Conservation (phyloP, 2,113 vertebrate genomes). For the Takifugu flavidus region DNA sequence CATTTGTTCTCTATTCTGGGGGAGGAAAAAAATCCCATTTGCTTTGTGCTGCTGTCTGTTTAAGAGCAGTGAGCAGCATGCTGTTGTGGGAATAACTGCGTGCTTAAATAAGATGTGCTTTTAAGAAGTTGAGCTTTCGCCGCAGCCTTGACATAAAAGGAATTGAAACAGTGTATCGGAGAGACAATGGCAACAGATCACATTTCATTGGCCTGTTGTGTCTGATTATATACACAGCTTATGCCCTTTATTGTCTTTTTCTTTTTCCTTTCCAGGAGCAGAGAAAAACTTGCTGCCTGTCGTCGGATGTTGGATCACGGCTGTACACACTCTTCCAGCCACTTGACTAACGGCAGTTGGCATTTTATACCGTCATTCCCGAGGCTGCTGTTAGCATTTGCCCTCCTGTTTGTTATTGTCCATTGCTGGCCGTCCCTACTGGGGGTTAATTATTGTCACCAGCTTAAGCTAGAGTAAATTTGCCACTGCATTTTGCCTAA, state of each 20-base stretch:
- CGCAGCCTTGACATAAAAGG: too few relatives aligned
- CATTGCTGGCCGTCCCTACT: not conserved
- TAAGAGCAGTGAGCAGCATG: not conserved
- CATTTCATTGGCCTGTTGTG: too few relatives aligned
- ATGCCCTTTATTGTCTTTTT: constrained; percentile 3
- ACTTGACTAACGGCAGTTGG: not conserved
- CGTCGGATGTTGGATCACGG: constrained; percentile 10
- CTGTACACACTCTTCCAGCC: not conserved
- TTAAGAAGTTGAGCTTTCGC: not conserved
- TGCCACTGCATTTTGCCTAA: constrained; percentile 3
- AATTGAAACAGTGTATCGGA: too few relatives aligned
- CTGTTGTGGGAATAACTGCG: not conserved
- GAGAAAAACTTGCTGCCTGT: constrained; percentile 5
- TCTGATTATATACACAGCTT: not conserved
- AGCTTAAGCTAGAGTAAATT: not conserved
- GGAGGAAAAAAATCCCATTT: not conserved
- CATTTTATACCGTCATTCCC: too few relatives aligned
- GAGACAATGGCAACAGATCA: too few relatives aligned
- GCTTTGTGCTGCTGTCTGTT: not conserved
- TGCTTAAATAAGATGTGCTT: not conserved
- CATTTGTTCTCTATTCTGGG: not conserved
- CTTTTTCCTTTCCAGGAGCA: constrained; percentile 25
- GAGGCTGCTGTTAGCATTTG: not conserved
- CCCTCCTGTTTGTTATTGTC: constrained; percentile 1
- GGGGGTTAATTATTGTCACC: constrained; percentile 8